phyloP scores from a whole-genome alignment of 2,888 invertebrate species.

The Melanotus villosus region DNA sequence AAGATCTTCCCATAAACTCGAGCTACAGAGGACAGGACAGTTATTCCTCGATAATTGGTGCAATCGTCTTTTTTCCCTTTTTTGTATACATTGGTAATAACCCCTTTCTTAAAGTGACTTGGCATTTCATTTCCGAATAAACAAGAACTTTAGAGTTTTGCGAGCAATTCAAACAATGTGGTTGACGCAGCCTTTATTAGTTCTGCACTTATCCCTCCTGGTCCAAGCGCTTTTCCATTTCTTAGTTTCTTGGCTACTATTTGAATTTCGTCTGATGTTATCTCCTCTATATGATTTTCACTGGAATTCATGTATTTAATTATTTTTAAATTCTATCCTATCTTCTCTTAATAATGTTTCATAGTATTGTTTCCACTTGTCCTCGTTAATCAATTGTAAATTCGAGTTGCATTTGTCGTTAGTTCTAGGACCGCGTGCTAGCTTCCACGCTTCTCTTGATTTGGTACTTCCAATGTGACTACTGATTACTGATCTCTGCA shows the following conservation, averaged over 20 bases:
- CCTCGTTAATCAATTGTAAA: not conserved
- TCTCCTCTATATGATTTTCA: not conserved
- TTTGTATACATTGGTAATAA: not conserved
- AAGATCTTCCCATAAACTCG: too few species aligned
- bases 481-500: too few species aligned
- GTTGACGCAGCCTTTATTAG: not conserved
- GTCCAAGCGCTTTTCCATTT: too few species aligned
- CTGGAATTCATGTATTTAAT: not conserved
- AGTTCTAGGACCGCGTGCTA: not conserved
- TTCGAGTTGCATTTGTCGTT: not conserved
- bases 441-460: not conserved
- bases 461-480: not conserved
- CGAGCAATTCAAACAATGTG: not conserved
- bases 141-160: not conserved
- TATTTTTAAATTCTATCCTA: not conserved
- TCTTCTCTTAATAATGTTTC: not conserved
- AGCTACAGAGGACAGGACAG: too few species aligned
- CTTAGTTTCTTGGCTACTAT: too few species aligned
- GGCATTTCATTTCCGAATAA: not conserved
- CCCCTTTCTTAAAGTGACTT: too few species aligned
- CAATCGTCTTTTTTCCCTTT: not conserved
- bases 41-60: too few species aligned
- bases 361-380: not conserved
- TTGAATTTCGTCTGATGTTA: not conserved
- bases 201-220: not conserved